phyloP scores from a whole-genome alignment of 1,140 invertebrate genomes.

The Dreissena rostriformis region DNA sequence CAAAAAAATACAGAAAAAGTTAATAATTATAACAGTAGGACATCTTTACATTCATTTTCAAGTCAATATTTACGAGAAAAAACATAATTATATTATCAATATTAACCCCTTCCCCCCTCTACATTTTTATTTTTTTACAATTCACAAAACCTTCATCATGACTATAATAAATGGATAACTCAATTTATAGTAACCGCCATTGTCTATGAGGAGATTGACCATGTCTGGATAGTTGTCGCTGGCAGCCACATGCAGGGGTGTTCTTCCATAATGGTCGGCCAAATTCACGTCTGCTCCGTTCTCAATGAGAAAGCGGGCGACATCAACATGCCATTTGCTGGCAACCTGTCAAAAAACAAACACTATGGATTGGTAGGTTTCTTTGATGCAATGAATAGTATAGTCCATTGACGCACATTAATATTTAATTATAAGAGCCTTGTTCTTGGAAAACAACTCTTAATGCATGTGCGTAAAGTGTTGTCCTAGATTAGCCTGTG shows the following conservation, averaged over 20 bases:
- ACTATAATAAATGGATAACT: not conserved
- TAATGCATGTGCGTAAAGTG: too few species aligned
- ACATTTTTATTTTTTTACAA: not conserved
- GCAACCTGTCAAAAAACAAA: constrained; percentile 65
- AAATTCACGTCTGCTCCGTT: constrained; percentile 72
- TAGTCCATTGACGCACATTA: too few species aligned
- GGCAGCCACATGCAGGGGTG: constrained; percentile 78
- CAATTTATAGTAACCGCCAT: constrained; percentile 63
- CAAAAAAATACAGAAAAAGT: too few species aligned
- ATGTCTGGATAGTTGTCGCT: constrained; percentile 78
- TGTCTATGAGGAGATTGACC: constrained; percentile 74
- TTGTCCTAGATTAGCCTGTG: too few species aligned
- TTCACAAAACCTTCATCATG: not conserved
- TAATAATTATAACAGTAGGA: too few species aligned
- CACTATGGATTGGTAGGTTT: not conserved
- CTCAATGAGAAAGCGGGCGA: constrained; percentile 75
- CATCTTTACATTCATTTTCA: too few species aligned
- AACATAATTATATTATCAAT: not conserved
- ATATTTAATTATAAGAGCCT: too few species aligned
- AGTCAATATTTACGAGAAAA: not conserved
- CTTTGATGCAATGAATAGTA: not conserved
- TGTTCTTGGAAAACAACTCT: too few species aligned
- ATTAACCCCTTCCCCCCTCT: not conserved
- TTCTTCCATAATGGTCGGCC: constrained; percentile 72
- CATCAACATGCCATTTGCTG: constrained; percentile 75